Base-by-base conservation (phyloP, 2,113 vertebrate species). In the Bombycilla garrulus region DNA sequence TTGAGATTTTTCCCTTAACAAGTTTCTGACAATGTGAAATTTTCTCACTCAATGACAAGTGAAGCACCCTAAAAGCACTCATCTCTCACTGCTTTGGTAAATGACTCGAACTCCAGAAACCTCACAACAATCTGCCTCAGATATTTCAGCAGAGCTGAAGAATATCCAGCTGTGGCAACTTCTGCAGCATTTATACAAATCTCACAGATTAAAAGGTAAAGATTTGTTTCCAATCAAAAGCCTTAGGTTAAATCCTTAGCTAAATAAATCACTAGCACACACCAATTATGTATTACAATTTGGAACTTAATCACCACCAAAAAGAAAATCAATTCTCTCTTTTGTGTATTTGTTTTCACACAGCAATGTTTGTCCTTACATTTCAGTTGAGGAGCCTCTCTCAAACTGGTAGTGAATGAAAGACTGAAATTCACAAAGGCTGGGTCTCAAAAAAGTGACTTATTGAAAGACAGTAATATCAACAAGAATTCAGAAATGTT, bases 1-100 rank as follows among this genome's bases (percentile, higher is more conserved):
- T 42, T 61, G 15, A 50, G 36, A 48, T 38, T 81, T 67, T 77
- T 56, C 72, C 54, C 38, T 53, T 33, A 66, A 77, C 28, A 81
- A 69, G 42, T 76, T 90, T 93, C 89, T 92, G 48, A 62, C 73
- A 86, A 62, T 53, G 58, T 36, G 28, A 42, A 70, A 92, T 95
- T 96, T 97, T 71, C 78, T 90, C 38, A 90, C 79, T 88, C 33
- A 94, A 5, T 89, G 40, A 54, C 86, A 89, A 73, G 11, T 80
- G 48, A 86, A 89, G 38, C 23, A 72, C 61, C 20, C 33, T 54
- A 48, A 53, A 90, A 96, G 8, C 31, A 42, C 31, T 67, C 29
- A 76, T 19, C 1, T 85, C 8, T 78, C 35, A 7, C 1, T 50
- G 16, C 44, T 47, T 93, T 70, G 54, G 62, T 66, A 70, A 61